phyloP scores from a whole-genome alignment of 2,113 vertebrate genomes.

The Alaudala cheleensis region DNA sequence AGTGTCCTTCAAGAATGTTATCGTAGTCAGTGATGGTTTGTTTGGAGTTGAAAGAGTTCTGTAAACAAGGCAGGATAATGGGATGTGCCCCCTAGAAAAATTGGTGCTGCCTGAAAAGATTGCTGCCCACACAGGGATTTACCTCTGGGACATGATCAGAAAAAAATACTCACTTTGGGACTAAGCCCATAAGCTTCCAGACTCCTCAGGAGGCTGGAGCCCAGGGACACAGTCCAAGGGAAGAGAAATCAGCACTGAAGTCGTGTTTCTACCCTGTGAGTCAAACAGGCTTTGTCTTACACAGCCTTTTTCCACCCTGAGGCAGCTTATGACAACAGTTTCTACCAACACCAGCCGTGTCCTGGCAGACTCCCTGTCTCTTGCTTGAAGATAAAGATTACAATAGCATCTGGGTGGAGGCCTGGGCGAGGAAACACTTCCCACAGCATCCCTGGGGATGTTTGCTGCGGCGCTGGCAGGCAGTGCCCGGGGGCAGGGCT shows the following conservation, averaged over 20 bases:
- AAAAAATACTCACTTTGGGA: neutral
- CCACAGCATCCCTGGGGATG: neutral
- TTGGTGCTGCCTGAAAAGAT: neutral
- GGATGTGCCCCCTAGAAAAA: neutral
- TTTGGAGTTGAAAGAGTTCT: neutral
- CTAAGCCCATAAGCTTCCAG: neutral
- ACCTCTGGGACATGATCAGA: neutral
- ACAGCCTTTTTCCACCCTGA: neutral
- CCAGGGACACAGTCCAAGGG: neutral
- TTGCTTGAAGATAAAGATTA: constrained; percentile 42
- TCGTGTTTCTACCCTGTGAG: neutral
- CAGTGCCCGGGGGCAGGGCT: fast-evolving
- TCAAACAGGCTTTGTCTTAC: neutral
- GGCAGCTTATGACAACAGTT: constrained; percentile 32
- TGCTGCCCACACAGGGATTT: neutral
- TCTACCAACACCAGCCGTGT: neutral
- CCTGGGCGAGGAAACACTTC: neutral
- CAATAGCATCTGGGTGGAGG: constrained; percentile 39
- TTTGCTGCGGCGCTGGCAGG: neutral
- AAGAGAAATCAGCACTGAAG: neutral
- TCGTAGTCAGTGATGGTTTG: neutral
- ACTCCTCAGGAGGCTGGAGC: neutral
- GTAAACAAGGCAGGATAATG: neutral
- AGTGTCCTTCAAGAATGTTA: neutral
- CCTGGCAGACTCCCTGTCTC: constrained; percentile 50